Base-by-base conservation (phyloP, 2,888 invertebrate species). In the Drosophila maculinotata region DNA sequence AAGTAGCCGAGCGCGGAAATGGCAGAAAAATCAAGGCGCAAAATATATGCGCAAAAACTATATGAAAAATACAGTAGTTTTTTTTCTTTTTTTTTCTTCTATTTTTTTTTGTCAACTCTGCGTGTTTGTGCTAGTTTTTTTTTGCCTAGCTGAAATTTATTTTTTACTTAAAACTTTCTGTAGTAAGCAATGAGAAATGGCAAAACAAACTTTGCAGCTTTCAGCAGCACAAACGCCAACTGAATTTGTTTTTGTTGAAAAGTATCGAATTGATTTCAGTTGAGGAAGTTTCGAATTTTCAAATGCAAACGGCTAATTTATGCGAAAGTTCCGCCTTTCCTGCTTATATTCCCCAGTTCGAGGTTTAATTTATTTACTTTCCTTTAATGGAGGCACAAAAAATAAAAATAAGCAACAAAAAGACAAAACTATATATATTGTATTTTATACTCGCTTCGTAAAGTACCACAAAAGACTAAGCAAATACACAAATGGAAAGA, bases 81-180 rank as follows among this genome's bases (percentile, higher is more conserved):
- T 67, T 64, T 57, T 48, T 44, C 30, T 39, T 33, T 15, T 38
- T 53, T 39, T 31, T 20, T 17, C 14, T 39, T 33, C 45, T 14
- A 36, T 36, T 47, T 41, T 64, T 75, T 65, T 51, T 23, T 53
- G 56, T 58, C 39, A 72, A 59, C 63, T 68, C 60, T 45, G 48
- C 39, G 31, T 59, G 31, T 60, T 76, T 57, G 70, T 53, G 64
- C 75, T 70, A 75, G 60, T 54, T 62, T 49, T 62, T 73, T 76
- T 64, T 77, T 57, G 66, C 60, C 66, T 76, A 60, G 83, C 70
- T 69, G 47, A 84, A 84, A 84, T 84, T 84, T 84, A 84, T 84
- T 87, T 84, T 84, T 87, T 84, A 79, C 83, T 81, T 84, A 84
- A 84, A 84, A 84, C 79, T 84, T 84, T 84, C 76, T 87, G 87